Evolutionary conservation across 2,888 invertebrate genomes (phyloP).

Genomic region (Microchrysa polita): DNA sequence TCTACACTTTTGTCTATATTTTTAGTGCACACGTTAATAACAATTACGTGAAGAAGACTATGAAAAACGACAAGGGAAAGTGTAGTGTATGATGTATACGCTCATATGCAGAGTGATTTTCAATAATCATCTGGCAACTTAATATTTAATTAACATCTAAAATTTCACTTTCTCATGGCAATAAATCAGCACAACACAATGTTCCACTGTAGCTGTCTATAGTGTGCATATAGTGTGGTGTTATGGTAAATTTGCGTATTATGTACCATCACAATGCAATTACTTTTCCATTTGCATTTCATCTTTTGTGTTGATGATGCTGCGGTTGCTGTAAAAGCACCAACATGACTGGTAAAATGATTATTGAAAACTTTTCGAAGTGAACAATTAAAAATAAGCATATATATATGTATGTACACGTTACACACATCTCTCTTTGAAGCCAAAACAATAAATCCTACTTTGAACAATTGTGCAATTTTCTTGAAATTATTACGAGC

Average conservation of each 20-base stretch:
- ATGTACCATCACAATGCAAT: slow-evolving; percentile 18
- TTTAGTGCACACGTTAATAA: too few species aligned
- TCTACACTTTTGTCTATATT: too few species aligned
- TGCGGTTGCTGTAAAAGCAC: not conserved
- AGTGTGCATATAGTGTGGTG: not conserved
- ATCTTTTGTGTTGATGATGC: slow-evolving; percentile 9
- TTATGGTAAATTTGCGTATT: slow-evolving; percentile 22
- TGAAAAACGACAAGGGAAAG: too few species aligned
- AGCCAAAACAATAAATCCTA: not conserved
- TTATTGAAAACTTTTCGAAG: not conserved
- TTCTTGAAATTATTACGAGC: not conserved
- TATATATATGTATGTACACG: too few species aligned
- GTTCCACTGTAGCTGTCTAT: not conserved
- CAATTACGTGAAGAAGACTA: too few species aligned
- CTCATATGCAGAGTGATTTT: slow-evolving; percentile 15
- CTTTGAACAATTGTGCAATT: not conserved
- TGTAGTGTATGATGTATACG: too few species aligned
- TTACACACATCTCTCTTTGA: not conserved
- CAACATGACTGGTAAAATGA: not conserved
- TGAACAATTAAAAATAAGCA: not conserved
- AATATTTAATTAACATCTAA: slow-evolving; percentile 41
- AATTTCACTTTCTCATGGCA: slow-evolving; percentile 37
- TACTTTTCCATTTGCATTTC: slow-evolving; percentile 27
- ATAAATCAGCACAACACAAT: slow-evolving; percentile 1
- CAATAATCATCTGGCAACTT: slow-evolving; percentile 28